A percentile compares a stretch with the other conserved stretches of the same genome.
Evolutionary conservation across 2,888 invertebrate species (phyloP).

Genomic region (Hydrotaea cyrtoneurina): DNA sequence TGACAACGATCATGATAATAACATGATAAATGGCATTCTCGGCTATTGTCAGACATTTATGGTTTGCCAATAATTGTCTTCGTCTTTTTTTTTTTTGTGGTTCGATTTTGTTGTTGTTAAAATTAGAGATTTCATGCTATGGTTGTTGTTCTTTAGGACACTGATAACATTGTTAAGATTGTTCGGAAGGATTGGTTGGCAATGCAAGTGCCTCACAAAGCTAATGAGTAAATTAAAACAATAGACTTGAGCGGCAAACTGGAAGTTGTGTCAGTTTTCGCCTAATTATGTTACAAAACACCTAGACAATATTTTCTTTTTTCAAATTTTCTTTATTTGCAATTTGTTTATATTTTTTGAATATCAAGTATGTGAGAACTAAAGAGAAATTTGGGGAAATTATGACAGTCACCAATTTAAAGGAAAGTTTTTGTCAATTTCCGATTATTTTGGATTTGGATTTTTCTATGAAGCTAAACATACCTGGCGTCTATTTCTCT

Average conservation of each 20-base stretch:
- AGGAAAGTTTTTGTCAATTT: no score
- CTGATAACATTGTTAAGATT: conserved; percentile 21
- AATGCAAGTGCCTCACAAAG: not conserved
- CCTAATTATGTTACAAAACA: no score
- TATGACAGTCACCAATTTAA: no score
- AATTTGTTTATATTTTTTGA: no score
- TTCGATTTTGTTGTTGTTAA: not conserved
- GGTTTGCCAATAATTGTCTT: conserved; percentile 67
- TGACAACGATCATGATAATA: conserved; percentile 39
- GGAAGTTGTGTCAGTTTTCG: not conserved
- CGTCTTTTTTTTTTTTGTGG: conserved; percentile 1
- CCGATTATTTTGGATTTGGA: no score
- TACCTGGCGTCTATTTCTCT: no score
- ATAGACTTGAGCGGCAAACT: not conserved
- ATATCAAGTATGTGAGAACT: no score
- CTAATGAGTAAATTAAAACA: not conserved
- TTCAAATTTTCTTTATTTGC: no score
- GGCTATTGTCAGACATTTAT: conserved; percentile 67
- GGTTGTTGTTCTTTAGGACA: conserved; percentile 3
- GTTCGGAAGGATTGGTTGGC: not conserved
- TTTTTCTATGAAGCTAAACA: no score
- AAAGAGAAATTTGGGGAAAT: no score
- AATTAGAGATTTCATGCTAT: conserved; percentile 20
- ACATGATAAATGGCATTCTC: conserved; percentile 64
- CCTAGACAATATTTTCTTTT: no score